Conservation (phyloP, 2,888 invertebrate genomes). For the Aleiodes testaceus region DNA sequence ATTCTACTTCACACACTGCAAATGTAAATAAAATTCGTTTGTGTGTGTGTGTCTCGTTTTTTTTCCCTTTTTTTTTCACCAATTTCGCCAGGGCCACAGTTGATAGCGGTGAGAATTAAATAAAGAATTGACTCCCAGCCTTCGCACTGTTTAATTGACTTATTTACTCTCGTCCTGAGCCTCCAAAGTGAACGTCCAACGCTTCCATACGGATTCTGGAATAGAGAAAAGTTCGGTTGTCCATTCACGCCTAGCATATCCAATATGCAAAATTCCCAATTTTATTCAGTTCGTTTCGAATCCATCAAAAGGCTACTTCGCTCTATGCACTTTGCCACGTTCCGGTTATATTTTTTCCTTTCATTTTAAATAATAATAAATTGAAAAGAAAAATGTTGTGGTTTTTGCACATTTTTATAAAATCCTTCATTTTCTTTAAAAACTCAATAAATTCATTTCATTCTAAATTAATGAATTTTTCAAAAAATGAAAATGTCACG, state of each 20-base stretch:
- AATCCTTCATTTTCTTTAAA: too few species aligned
- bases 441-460: too few species aligned
- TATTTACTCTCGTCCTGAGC: constrained; percentile 28
- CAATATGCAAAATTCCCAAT: constrained; percentile 50
- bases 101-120: constrained; percentile 20
- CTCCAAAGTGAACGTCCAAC: constrained; percentile 15
- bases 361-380: neutral
- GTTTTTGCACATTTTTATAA: too few species aligned
- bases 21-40: neutral
- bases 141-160: constrained; percentile 37
- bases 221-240: constrained; percentile 28
- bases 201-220: neutral
- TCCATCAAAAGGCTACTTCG: constrained; percentile 5
- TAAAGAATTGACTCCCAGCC: constrained; percentile 22
- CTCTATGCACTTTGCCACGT: constrained; percentile 25
- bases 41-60: neutral
- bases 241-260: constrained; percentile 36
- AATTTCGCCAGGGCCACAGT: neutral
- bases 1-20: constrained; percentile 7
- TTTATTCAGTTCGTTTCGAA: constrained; percentile 35
- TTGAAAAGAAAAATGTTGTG: too few species aligned
- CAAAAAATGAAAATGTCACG: too few species aligned
- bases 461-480: too few species aligned
- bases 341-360: constrained; percentile 26
- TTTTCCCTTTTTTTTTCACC: neutral